Percentiles rank a stretch among this genome's conserved stretches.
Conservation (phyloP, 2,888 invertebrate genomes). For the Cephus pulcher region DNA sequence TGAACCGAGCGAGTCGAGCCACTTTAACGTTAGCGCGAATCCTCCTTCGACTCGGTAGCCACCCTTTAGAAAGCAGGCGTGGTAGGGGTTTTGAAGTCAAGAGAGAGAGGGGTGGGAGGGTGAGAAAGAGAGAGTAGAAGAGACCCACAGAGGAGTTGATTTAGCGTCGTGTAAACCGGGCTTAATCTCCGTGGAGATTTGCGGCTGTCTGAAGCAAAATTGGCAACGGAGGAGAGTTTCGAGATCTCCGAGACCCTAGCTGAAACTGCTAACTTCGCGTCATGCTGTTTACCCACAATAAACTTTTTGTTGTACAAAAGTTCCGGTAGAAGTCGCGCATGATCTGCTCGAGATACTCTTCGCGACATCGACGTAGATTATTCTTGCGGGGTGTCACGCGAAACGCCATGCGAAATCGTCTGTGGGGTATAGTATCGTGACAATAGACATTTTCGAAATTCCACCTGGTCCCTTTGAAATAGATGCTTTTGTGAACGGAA, state of each 20-base stretch:
- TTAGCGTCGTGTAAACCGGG: constrained; percentile 48
- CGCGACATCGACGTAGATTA: too few relatives aligned
- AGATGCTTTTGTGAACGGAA: too few relatives aligned
- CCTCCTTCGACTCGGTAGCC: neutral
- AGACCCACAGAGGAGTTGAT: constrained; percentile 43
- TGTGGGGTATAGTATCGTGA: too few relatives aligned
- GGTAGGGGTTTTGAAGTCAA: neutral
- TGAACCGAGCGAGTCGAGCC: constrained; percentile 10
- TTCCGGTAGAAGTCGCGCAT: too few relatives aligned
- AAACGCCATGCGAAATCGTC: too few relatives aligned
- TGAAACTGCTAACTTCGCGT: constrained; percentile 29
- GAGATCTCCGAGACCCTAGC: constrained; percentile 17
- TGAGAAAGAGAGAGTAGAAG: constrained; percentile 17
- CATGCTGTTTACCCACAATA: constrained; percentile 31
- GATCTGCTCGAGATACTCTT: too few relatives aligned
- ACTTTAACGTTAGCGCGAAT: neutral
- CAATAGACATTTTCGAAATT: too few relatives aligned
- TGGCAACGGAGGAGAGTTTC: constrained; percentile 34
- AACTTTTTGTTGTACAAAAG: constrained; percentile 26
- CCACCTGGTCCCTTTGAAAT: too few relatives aligned
- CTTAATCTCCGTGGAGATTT: constrained; percentile 52
- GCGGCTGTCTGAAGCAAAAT: constrained; percentile 42
- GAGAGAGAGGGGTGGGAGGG: constrained; percentile 5
- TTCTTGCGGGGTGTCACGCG: too few relatives aligned
- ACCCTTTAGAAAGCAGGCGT: neutral